Conservation (phyloP, 2,888 invertebrate species). For the Creontiades dilutus region DNA sequence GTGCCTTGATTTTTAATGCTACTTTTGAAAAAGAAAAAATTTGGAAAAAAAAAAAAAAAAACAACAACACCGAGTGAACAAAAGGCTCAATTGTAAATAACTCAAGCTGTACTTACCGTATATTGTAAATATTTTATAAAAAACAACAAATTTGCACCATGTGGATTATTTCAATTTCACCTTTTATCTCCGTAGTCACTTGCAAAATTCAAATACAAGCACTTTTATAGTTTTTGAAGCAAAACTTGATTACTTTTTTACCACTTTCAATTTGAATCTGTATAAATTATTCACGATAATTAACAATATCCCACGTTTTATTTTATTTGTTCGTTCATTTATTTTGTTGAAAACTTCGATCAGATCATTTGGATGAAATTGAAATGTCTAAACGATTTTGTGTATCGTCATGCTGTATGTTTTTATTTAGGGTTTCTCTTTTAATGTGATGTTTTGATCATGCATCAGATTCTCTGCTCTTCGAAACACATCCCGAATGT, state of each 20-base stretch:
- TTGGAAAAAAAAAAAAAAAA: background rate
- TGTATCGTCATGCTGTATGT: slow-evolving; percentile 74
- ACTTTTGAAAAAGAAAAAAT: slow-evolving; percentile 43
- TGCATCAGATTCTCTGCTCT: slow-evolving; percentile 74
- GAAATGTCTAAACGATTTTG: slow-evolving; percentile 68
- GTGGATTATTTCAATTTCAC: slow-evolving; percentile 62
- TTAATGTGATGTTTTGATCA: slow-evolving; percentile 58
- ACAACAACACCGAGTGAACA: slow-evolving; percentile 12
- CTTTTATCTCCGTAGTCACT: background rate
- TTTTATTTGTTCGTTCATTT: background rate
- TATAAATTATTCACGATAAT: background rate
- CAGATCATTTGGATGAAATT: slow-evolving; percentile 42
- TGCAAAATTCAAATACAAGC: slow-evolving; percentile 15
- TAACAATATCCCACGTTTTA: background rate
- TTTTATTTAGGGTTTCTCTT: slow-evolving; percentile 73
- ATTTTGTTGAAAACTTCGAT: no score
- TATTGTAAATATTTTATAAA: slow-evolving; percentile 56
- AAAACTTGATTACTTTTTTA: background rate
- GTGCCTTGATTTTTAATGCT: slow-evolving; percentile 45
- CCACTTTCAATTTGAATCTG: background rate
- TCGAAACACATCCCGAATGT: slow-evolving; percentile 41
- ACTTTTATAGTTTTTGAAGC: slow-evolving; percentile 20
- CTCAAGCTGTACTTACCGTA: slow-evolving; percentile 49
- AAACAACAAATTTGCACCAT: slow-evolving; percentile 43
- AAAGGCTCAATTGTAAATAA: slow-evolving; percentile 66